Percentiles rank a stretch among this genome's conserved stretches.
Evolutionary conservation across 2,113 vertebrate species (phyloP).

Genomic region (Muntiacus muntjak): DNA sequence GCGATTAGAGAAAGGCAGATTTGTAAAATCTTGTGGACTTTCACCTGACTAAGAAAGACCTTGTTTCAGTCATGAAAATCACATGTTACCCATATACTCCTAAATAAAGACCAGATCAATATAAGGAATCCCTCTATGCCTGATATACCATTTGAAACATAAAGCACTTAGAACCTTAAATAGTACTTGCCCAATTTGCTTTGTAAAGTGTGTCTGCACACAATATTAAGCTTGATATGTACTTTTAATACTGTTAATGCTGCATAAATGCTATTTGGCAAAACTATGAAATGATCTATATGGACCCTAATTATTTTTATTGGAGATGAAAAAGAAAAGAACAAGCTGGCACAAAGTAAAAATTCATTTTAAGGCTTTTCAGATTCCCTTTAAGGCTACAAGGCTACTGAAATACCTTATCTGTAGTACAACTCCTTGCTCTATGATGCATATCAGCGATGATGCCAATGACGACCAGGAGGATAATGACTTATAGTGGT

Average conservation of each 20-base stretch:
- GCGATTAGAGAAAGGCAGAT: neutral
- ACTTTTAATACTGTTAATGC: neutral
- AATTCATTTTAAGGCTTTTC: neutral
- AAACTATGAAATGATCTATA: slow-evolving; percentile 11
- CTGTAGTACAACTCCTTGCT: neutral
- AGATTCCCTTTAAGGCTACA: neutral
- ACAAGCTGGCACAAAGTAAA: slow-evolving; percentile 11
- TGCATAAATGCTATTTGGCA: neutral
- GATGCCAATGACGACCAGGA: neutral
- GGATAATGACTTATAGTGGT: neutral
- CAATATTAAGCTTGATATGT: neutral
- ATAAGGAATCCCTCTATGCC: neutral
- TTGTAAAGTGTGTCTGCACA: neutral
- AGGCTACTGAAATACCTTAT: neutral
- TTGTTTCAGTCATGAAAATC: neutral
- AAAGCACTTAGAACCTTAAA: neutral
- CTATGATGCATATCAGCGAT: neutral
- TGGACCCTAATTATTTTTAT: neutral
- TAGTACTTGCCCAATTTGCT: neutral
- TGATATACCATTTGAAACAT: neutral
- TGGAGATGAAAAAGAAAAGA: neutral
- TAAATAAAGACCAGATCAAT: neutral
- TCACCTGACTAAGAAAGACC: neutral
- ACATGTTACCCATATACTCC: neutral
- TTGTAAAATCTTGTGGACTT: neutral